Conservation (phyloP, 2,888 invertebrate genomes). For the Amblyjoppa proteus region DNA sequence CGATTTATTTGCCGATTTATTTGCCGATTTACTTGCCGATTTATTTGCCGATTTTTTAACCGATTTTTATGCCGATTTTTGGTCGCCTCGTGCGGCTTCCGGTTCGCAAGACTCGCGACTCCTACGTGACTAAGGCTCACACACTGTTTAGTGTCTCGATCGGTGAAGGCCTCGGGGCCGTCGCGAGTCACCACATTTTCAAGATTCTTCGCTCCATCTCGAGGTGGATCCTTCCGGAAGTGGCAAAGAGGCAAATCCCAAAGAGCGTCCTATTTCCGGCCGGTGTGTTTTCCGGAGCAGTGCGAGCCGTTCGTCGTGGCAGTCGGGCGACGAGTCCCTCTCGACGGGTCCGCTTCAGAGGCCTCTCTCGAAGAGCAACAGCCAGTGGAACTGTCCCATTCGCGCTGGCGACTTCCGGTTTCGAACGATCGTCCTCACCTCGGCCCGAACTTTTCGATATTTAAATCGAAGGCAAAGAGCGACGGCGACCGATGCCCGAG, state of each 20-base stretch:
- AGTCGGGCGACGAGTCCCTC: not conserved
- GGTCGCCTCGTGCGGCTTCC: not conserved
- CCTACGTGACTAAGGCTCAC: constrained; percentile 78
- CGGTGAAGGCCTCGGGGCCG: constrained; percentile 76
- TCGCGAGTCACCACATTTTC: constrained; percentile 84
- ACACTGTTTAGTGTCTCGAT: constrained; percentile 83
- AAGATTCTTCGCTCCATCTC: constrained; percentile 82
- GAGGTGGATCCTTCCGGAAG: constrained; percentile 42
- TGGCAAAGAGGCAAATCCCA: not conserved
- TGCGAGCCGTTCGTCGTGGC: too few relatives aligned
- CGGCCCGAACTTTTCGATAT: too few relatives aligned
- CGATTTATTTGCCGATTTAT: not conserved
- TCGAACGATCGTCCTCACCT: too few relatives aligned
- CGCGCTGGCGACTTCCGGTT: constrained; percentile 46
- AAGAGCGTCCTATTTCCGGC: too few relatives aligned
- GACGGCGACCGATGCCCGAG: not conserved
- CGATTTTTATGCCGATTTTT: not conserved
- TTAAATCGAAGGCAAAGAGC: too few relatives aligned
- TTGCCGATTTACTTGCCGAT: too few relatives aligned
- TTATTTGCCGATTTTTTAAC: not conserved
- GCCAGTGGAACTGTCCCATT: constrained; percentile 81
- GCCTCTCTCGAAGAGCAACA: constrained; percentile 79
- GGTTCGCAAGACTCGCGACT: constrained; percentile 11
- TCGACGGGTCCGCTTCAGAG: not conserved
- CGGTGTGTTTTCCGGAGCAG: too few relatives aligned